phyloP scores from a whole-genome alignment of 30 jellyfish, hydroid and myxozoan species.

The Pseudorhiza aurosa region DNA sequence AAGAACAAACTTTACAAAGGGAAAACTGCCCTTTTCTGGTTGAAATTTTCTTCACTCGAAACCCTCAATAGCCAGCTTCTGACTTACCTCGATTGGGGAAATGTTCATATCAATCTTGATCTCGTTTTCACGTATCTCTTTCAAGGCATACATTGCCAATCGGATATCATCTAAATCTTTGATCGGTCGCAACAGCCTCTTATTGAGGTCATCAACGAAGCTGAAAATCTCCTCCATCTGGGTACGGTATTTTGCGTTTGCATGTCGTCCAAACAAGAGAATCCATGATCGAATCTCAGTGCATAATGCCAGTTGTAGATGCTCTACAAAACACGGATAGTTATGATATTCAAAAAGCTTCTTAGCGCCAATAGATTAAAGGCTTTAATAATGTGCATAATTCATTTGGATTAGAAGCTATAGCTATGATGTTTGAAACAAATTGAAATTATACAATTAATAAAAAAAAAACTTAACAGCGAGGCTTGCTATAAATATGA shows the following conservation, averaged over 20 bases:
- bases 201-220: slow-evolving; percentile 60
- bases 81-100: slow-evolving; percentile 84
- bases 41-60: too few species aligned
- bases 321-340: slow-evolving; percentile 64
- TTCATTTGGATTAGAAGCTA: too few species aligned
- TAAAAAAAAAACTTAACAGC: too few species aligned
- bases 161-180: slow-evolving; percentile 83
- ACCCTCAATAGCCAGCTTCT: too few species aligned
- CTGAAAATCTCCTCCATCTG: slow-evolving; percentile 65
- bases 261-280: slow-evolving; percentile 77
- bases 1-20: too few species aligned
- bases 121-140: slow-evolving; percentile 72
- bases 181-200: slow-evolving; percentile 70
- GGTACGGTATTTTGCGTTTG: slow-evolving; percentile 67
- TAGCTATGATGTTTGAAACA: too few species aligned
- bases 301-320: slow-evolving; percentile 72
- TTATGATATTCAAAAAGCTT: too few species aligned
- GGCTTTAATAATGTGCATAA: too few species aligned
- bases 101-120: slow-evolving; percentile 81
- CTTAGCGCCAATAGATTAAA: too few species aligned
- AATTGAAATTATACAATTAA: too few species aligned
- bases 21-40: too few species aligned
- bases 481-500: too few species aligned
- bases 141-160: slow-evolving; percentile 79
- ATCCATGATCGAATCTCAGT: slow-evolving; percentile 88